phyloP scores from a whole-genome alignment of 2,888 invertebrate species.

The Pristionchus japonicus region DNA sequence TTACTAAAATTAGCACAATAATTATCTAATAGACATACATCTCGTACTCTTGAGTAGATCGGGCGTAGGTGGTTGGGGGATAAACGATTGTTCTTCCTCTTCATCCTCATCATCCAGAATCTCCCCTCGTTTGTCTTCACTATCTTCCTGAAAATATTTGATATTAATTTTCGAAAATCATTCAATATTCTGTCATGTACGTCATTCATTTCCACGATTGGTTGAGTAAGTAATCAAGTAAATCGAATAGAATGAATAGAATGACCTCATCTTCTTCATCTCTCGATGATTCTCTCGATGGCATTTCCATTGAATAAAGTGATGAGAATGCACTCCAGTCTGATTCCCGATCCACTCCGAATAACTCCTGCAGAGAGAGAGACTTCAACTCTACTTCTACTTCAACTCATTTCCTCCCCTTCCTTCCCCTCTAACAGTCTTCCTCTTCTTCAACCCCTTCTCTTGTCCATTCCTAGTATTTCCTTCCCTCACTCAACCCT shows the following conservation, averaged over 20 bases:
- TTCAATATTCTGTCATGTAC: conserved; percentile 32
- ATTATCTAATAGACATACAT: neutral
- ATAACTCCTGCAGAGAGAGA: conserved; percentile 63
- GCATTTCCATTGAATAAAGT: conserved; percentile 66
- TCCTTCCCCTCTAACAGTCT: neutral
- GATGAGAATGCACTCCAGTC: conserved; percentile 72
- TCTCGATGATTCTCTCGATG: conserved; percentile 56
- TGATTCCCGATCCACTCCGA: conserved; percentile 61
- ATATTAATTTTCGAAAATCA: neutral
- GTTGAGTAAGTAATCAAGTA: neutral
- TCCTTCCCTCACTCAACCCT: conserved; percentile 28
- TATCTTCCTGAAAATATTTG: conserved; percentile 35
- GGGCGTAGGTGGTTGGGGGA: conserved; percentile 65
- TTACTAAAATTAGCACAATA: too few species aligned
- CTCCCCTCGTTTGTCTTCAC: conserved; percentile 50
- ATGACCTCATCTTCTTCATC: conserved; percentile 48
- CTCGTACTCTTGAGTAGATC: conserved; percentile 63
- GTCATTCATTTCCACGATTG: neutral
- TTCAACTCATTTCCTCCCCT: conserved; percentile 23
- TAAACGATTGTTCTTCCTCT: conserved; percentile 55
- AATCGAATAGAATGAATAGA: too few species aligned
- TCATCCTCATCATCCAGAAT: conserved; percentile 64
- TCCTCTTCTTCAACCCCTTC: neutral
- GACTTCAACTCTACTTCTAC: too few species aligned
- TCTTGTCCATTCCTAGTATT: conserved; percentile 2